Conservation (phyloP, 92 coral and sea anemone genomes). For the Parazoanthus darwini region DNA sequence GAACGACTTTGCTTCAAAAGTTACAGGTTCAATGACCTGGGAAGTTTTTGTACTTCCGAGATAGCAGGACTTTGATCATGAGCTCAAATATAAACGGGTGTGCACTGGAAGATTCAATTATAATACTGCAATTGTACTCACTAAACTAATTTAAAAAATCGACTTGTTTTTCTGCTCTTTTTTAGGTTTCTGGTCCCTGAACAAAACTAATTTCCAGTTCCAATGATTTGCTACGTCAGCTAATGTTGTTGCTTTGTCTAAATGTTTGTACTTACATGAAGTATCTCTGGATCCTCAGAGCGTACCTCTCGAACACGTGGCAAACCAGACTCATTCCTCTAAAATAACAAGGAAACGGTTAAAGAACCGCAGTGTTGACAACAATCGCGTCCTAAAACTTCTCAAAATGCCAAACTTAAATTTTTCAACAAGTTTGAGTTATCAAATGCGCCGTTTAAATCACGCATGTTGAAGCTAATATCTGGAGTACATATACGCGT, state of each 20-base stretch:
- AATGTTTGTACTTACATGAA: constrained; percentile 27
- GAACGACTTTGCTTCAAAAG: no score
- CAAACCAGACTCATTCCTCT: constrained; percentile 18
- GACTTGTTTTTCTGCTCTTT: no score
- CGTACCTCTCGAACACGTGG: constrained; percentile 35
- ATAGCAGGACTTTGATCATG: no score
- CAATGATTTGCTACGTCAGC: background rate
- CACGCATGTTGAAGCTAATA: background rate
- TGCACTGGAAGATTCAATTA: no score
- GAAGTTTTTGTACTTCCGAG: no score
- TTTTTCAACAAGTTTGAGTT: background rate
- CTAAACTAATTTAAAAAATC: no score
- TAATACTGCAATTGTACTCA: no score
- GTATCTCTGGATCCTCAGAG: constrained; percentile 8
- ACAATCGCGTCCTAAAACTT: background rate
- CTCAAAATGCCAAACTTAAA: no score
- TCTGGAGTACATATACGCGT: no score
- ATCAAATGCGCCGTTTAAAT: background rate
- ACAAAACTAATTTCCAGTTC: background rate
- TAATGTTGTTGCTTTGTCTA: background rate
- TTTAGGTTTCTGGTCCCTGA: background rate
- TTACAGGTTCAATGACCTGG: no score
- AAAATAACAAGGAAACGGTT: background rate
- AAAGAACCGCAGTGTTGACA: background rate
- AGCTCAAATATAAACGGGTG: no score